A percentile compares a stretch with the other conserved stretches of the same genome.
phyloP scores from a whole-genome alignment of 2,113 vertebrate species.

The Colius striatus region DNA sequence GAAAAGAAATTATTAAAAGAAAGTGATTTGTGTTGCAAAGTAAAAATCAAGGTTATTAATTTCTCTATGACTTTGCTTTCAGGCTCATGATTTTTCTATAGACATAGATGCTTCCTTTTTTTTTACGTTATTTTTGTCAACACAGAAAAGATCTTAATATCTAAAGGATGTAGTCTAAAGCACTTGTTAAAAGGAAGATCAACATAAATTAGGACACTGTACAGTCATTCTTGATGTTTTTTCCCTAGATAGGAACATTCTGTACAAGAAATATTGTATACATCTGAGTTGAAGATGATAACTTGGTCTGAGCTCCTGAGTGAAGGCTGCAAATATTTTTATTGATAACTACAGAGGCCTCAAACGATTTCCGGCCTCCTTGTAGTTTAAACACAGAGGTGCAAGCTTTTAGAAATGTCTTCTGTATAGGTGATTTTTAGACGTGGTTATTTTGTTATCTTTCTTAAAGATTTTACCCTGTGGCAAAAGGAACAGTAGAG shows the following conservation, averaged over 20 bases:
- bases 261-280: not conserved
- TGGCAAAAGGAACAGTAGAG: not conserved
- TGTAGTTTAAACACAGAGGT: not conserved
- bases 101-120: not conserved
- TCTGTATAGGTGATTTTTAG: not conserved
- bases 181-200: not conserved
- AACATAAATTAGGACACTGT: not conserved
- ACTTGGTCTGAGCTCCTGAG: not conserved
- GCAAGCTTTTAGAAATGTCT: not conserved
- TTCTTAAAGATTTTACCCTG: not conserved
- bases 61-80: not conserved
- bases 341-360: not conserved
- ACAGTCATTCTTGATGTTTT: not conserved
- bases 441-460: not conserved
- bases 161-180: not conserved
- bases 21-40: not conserved
- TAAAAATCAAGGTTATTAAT: not conserved
- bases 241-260: not conserved
- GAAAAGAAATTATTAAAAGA: not conserved
- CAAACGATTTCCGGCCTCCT: not conserved
- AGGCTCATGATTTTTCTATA: not conserved
- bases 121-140: not conserved
- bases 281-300: not conserved
- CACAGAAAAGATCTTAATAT: not conserved
- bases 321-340: not conserved